phyloP scores from a whole-genome alignment of 1,140 invertebrate genomes.

The Pseudomyrmex dendroicus region DNA sequence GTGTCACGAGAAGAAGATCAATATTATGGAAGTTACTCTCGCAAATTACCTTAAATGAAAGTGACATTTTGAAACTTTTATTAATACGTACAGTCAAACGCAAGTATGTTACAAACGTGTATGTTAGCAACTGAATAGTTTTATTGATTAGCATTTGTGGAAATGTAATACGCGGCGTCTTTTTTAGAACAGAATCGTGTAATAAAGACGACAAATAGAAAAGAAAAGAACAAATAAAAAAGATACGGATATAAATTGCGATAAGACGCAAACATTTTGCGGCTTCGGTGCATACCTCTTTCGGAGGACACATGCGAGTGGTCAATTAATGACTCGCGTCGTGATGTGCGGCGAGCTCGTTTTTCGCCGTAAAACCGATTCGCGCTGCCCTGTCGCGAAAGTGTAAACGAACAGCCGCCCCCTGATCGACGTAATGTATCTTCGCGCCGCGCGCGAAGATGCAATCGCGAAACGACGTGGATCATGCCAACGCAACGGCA shows the following conservation, averaged over 20 bases:
- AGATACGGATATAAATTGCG: background rate
- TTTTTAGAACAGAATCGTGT: background rate
- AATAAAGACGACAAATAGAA: background rate
- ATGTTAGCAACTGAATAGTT: background rate
- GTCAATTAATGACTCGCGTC: slow-evolving; percentile 35
- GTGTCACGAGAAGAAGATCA: background rate
- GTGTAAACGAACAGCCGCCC: slow-evolving; percentile 30
- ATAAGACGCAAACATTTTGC: slow-evolving; percentile 20
- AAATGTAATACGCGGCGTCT: background rate
- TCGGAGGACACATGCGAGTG: slow-evolving; percentile 25
- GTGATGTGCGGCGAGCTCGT: slow-evolving; percentile 1
- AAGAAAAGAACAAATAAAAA: slow-evolving; percentile 21
- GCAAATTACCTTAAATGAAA: no score
- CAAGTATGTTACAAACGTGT: no score
- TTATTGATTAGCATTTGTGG: background rate
- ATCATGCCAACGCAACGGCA: slow-evolving; percentile 37
- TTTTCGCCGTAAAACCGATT: slow-evolving; percentile 19
- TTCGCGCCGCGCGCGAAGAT: slow-evolving; percentile 49
- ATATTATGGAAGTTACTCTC: no score
- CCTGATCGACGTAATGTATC: slow-evolving; percentile 58
- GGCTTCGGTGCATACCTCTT: slow-evolving; percentile 1
- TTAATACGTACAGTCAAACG: no score
- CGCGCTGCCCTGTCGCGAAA: slow-evolving; percentile 31
- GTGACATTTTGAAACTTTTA: no score
- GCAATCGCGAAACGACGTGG: slow-evolving; percentile 61